phyloP scores from a whole-genome alignment of 1,140 invertebrate species.

The Eumaeus atala region DNA sequence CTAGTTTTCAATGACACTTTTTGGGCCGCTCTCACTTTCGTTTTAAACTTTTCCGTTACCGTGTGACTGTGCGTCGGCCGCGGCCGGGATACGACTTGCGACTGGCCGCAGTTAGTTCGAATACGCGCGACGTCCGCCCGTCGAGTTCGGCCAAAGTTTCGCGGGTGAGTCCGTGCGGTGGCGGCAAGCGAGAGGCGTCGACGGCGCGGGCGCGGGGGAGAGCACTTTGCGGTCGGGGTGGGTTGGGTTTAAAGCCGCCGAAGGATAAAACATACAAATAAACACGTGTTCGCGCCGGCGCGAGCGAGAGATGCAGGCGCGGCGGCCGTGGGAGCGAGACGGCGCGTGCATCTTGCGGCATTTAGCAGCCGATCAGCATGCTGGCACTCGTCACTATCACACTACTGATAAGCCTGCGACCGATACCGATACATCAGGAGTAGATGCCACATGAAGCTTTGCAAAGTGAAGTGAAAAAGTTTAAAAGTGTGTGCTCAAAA shows the following conservation, averaged over 20 bases:
- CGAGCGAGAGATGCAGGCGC: slow-evolving; percentile 59
- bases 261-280: slow-evolving; percentile 77
- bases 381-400: slow-evolving; percentile 37
- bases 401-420: slow-evolving; percentile 23
- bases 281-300: slow-evolving; percentile 75
- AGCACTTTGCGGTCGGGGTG: slow-evolving; percentile 72
- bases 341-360: slow-evolving; percentile 63
- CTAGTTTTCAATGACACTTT: slow-evolving; percentile 70
- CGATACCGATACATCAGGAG: slow-evolving; percentile 17
- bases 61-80: slow-evolving; percentile 50
- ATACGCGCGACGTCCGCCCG: slow-evolving; percentile 67
- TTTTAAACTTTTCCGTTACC: slow-evolving; percentile 20
- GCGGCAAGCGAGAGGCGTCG: slow-evolving; percentile 64
- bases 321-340: slow-evolving; percentile 48
- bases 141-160: slow-evolving; percentile 70
- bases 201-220: slow-evolving; percentile 64
- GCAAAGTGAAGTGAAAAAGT: slow-evolving; percentile 18
- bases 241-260: slow-evolving; percentile 76
- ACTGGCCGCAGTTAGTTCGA: slow-evolving; percentile 46
- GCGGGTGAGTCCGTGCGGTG: slow-evolving; percentile 63
- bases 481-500: background rate
- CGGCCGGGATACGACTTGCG: slow-evolving; percentile 50
- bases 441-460: background rate
- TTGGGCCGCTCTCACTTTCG: slow-evolving; percentile 56
- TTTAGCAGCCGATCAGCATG: slow-evolving; percentile 53